Evolutionary conservation across 1,140 invertebrate species (phyloP).

Genomic region (Melanaphis sacchari): DNA sequence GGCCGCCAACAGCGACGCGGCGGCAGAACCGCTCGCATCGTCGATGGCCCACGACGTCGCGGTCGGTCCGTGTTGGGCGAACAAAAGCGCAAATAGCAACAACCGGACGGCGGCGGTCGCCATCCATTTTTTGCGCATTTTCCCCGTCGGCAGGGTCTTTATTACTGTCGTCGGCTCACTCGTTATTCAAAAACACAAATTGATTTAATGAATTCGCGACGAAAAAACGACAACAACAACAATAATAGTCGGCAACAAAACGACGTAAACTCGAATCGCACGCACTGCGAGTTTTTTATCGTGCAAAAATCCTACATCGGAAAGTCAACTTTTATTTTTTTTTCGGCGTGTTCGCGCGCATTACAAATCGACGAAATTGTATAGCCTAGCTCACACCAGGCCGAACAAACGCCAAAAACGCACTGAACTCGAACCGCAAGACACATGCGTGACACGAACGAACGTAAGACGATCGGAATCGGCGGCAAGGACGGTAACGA

Average conservation of each 20-base stretch:
- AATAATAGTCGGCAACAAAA: neutral
- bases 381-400: neutral
- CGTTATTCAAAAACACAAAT: neutral
- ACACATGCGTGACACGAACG: neutral
- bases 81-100: neutral
- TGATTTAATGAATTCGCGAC: neutral
- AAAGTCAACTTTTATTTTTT: neutral
- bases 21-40: neutral
- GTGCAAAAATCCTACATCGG: neutral
- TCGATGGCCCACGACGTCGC: slow-evolving; percentile 28
- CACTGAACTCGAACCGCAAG: neutral
- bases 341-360: neutral
- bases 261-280: neutral
- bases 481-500: neutral
- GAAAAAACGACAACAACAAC: neutral
- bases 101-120: slow-evolving; percentile 11
- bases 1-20: neutral
- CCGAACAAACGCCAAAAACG: neutral
- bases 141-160: neutral
- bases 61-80: slow-evolving; percentile 26
- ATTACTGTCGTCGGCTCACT: neutral
- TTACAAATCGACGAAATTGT: neutral
- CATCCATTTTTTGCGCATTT: slow-evolving; percentile 14
- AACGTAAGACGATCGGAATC: neutral
- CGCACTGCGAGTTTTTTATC: neutral